These are phyloP conservation scores for Dasyurus viverrinus DNA, from an alignment of 2,113 vertebrate species.

Conservation along the genomic window DNA sequence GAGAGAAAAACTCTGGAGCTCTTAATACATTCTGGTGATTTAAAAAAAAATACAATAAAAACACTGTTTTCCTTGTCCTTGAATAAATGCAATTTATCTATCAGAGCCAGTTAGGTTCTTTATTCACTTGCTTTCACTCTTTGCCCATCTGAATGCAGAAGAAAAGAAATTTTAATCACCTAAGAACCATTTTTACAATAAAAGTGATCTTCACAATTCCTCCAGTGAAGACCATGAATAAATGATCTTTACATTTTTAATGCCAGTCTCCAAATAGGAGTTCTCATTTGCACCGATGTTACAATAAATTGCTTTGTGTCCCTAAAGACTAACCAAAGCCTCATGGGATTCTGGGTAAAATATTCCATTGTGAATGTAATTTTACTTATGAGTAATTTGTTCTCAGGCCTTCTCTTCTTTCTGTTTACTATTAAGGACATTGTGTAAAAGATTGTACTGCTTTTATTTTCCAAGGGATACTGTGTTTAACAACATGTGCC, in stretches of 20 bases:
- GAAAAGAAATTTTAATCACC: slow-evolving; percentile 69
- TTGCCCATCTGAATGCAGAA: slow-evolving; percentile 50
- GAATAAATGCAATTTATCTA: slow-evolving; percentile 64
- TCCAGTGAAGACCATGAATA: slow-evolving; percentile 48
- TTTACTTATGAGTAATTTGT: slow-evolving; percentile 50
- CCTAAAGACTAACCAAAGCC: slow-evolving; percentile 52
- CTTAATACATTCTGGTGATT: slow-evolving; percentile 39
- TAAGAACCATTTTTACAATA: slow-evolving; percentile 64
- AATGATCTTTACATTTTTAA: slow-evolving; percentile 63
- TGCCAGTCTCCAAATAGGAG: slow-evolving; percentile 55
- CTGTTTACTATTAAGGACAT: slow-evolving; percentile 42
- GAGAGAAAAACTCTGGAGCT: slow-evolving; percentile 45
- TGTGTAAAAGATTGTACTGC: slow-evolving; percentile 25
- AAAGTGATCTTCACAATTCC: slow-evolving; percentile 56
- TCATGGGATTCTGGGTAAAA: slow-evolving; percentile 48
- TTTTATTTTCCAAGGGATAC: slow-evolving; percentile 2
- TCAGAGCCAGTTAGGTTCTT: slow-evolving; percentile 53
- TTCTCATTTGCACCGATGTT: slow-evolving; percentile 64
- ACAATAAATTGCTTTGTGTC: slow-evolving; percentile 71
- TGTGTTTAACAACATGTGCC: neutral
- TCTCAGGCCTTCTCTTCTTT: slow-evolving; percentile 43
- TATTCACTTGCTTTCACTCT: slow-evolving; percentile 61
- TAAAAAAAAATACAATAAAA: slow-evolving; percentile 13
- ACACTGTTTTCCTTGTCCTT: slow-evolving; percentile 52
- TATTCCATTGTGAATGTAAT: slow-evolving; percentile 54